Percentiles rank a stretch among this genome's conserved stretches.
phyloP scores from a whole-genome alignment of 2,888 invertebrate genomes.

The Tipula vernalis region DNA sequence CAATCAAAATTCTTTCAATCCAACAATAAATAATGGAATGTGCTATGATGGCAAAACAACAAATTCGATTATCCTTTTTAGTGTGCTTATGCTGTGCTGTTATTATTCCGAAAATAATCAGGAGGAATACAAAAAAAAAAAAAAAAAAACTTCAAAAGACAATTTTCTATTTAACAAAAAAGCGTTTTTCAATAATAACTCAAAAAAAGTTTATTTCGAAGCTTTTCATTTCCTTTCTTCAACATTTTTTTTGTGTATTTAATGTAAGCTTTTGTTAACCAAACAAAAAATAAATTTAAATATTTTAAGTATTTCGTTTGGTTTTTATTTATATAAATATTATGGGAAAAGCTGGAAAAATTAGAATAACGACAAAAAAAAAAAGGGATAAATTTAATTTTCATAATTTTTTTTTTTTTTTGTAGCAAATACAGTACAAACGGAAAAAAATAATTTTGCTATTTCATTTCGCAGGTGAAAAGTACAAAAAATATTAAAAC shows the following conservation, averaged over 20 bases:
- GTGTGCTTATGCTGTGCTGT: background rate
- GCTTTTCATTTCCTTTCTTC: background rate
- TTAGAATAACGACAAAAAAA: background rate
- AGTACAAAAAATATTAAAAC: background rate
- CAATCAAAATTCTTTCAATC: background rate
- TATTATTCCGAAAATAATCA: background rate
- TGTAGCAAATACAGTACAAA: background rate
- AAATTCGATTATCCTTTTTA: background rate
- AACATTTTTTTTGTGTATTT: background rate
- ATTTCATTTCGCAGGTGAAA: background rate
- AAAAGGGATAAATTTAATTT: slow-evolving; percentile 1
- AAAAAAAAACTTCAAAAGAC: background rate
- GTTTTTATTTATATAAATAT: background rate
- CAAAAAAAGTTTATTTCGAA: background rate
- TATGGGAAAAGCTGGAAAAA: background rate
- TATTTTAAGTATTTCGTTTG: background rate
- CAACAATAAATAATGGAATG: background rate
- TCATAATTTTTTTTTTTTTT: background rate
- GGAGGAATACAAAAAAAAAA: background rate
- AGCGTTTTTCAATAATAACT: background rate
- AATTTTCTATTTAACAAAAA: background rate
- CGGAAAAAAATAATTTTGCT: background rate
- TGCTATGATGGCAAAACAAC: background rate
- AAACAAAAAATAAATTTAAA: background rate
- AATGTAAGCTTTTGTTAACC: slow-evolving; percentile 4